These are phyloP conservation scores for Jacana jacana DNA, from an alignment of 2,113 vertebrate genomes.

Conservation along the genomic window DNA sequence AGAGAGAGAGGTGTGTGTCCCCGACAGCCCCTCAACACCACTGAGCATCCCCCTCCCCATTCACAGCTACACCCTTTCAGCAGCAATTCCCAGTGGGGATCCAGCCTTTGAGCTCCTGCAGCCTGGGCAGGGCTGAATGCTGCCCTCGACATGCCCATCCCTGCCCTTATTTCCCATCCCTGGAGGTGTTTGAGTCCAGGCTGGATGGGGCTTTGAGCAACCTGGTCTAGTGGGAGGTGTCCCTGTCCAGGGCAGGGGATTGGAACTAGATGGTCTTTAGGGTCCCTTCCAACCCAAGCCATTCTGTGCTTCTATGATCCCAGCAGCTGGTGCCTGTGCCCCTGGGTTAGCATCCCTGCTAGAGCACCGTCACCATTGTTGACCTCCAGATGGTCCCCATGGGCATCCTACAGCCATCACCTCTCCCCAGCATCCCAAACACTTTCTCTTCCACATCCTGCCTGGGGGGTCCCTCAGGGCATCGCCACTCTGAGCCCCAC, in stretches of 20 bases:
- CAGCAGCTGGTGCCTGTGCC: fast-evolving
- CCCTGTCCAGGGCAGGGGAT: background rate
- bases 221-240: background rate
- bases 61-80: background rate
- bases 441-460: background rate
- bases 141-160: background rate
- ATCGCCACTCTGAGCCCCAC: background rate
- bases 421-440: background rate
- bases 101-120: background rate
- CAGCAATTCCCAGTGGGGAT: background rate
- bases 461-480: background rate
- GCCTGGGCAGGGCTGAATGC: background rate
- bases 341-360: fast-evolving
- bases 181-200: background rate
- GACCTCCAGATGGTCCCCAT: fast-evolving
- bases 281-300: background rate
- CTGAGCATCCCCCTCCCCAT: fast-evolving
- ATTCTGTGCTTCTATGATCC: background rate
- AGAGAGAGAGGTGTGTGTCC: too few species aligned
- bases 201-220: background rate
- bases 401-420: background rate
- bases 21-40: too few species aligned
- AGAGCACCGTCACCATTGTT: background rate
- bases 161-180: background rate
- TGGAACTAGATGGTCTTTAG: background rate